Base-by-base conservation (phyloP, 2,888 invertebrate genomes). In the Hesperia comma region DNA sequence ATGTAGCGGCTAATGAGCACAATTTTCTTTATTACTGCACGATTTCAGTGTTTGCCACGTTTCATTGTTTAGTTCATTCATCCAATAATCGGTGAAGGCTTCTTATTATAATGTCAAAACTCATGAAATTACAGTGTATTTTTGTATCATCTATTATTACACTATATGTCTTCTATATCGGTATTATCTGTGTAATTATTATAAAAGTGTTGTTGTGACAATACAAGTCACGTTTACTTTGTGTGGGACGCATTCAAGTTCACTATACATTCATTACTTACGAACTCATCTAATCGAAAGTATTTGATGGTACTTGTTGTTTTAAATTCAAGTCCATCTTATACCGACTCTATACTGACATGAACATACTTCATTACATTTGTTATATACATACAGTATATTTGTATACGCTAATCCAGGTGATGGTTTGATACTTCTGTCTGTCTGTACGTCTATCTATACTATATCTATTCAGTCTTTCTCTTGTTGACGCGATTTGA, bases 401-500 rank as follows among this genome's bases (percentile, higher is more conserved):
- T 71, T 69, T 75, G 76, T 81, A 70, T 69, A 69, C 73, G 81
- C 84, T 85, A 83, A 81, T 88, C 87, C 87, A 83, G 92, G 92
- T 92, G 92, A 88, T 87, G 92, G 92, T 92, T 92, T 91, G 92
- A 91, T 92, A 90, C 89, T 86, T 77, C 82, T 73, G 71, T 72
- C 64, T 69, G 57, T 75, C 73, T 76, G 66, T 74, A 67, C 80
- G 77, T 85, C 80, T 84, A 77, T 79, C 77, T 81, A 46, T 67
- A 46, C 55, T 40, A 32, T 58, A 21, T 58, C 37, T 58, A 37
- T 60, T 26, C 32, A 12, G 19, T 66, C 7, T 63, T 40, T 60
- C 43, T 58, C 37, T 61, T 17, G 17, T 26, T 40, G 33, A 15
- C 61, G 17, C 55, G 40, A 56, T 6, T 61, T 15, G 63, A 64